phyloP scores from a whole-genome alignment of 2,888 invertebrate genomes.

The Myopa testacea region DNA sequence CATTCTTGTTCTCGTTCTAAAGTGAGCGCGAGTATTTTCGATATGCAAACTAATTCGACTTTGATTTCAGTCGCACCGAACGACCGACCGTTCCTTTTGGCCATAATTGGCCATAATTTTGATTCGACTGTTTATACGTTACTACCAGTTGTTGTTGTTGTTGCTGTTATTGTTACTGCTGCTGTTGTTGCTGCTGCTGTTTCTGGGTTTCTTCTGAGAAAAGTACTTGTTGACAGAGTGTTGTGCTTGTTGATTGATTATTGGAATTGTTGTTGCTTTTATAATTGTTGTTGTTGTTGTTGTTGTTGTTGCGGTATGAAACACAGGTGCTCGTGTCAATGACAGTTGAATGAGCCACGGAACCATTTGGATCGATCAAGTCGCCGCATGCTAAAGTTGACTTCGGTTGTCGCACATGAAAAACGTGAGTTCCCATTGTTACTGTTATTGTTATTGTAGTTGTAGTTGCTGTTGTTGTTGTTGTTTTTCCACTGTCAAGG shows the following conservation, averaged over 20 bases:
- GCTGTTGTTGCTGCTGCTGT: conserved; percentile 32
- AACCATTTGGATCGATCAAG: conserved; percentile 24
- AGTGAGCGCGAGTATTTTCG: conserved; percentile 22
- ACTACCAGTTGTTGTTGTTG: conserved; percentile 19
- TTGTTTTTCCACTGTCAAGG: neutral
- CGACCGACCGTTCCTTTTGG: conserved; percentile 52
- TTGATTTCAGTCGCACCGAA: conserved; percentile 3
- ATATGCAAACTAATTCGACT: conserved; percentile 18
- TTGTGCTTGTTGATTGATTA: neutral
- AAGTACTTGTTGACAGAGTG: neutral
- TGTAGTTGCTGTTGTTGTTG: neutral
- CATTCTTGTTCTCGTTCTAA: conserved; percentile 20
- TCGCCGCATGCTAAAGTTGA: neutral
- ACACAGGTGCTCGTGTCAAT: conserved; percentile 59
- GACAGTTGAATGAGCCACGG: conserved; percentile 63
- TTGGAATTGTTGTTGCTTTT: neutral
- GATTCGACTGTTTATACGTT: conserved; percentile 46
- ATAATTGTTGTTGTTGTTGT: conserved; percentile 10
- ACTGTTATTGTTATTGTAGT: conserved; percentile 1
- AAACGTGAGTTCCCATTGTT: conserved; percentile 29
- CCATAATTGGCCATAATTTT: conserved; percentile 61
- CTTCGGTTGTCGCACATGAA: conserved; percentile 32
- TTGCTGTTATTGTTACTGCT: conserved; percentile 9
- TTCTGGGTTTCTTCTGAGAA: conserved; percentile 49
- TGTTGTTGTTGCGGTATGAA: conserved; percentile 13